Evolutionary conservation across 2,113 vertebrate genomes (phyloP), one percentile per base, ranked within the genome.

Genomic region (Willisornis vidua): DNA sequence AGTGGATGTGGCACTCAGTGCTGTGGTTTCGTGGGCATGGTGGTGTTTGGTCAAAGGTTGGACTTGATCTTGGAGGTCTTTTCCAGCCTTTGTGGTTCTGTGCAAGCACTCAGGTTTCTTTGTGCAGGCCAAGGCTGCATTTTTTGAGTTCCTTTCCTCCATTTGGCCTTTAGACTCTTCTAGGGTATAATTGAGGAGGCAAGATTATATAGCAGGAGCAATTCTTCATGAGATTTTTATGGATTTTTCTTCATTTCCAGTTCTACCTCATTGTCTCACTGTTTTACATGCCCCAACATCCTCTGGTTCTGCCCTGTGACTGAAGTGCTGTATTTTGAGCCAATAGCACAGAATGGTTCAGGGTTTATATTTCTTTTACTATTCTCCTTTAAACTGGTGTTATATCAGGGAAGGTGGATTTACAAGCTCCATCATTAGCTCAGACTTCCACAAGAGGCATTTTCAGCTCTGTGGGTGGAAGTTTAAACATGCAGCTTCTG

Each of bases 331-430:
- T 29, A 20, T 76, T 51, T 90, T 10, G 5, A 87, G 20, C 89
- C 41, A 66, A 46, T 26, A 85, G 75, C 72, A 82, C 84, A 62
- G 43, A 76, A 31, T 28, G 19, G 17, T 72, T 80, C 26, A 75
- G 14, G 28, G 19, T 65, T 85, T 86, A 41, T 16, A 2, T 65
- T 75, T 72, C 85, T 81, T 72, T 19, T 2, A 25, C 63, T 87
- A 0, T 74, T 82, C 67, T 95, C 28, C 54, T 87, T 95, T 85
- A 83, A 71, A 55, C 43, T 86, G 72, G 24, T 85, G 33, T 48
- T 77, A 22, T 23, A 83, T 94, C 92, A 70, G 37, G 79, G 80
- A 88, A 78, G 88, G 45, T 55, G 75, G 52, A 94, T 81, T 95
- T 95, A 68, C 65, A 48, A 37, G 28, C 91, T 91, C 57, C 35